Evolutionary conservation across 2,113 vertebrate species (phyloP).

Genomic region (Pipra filicauda): DNA sequence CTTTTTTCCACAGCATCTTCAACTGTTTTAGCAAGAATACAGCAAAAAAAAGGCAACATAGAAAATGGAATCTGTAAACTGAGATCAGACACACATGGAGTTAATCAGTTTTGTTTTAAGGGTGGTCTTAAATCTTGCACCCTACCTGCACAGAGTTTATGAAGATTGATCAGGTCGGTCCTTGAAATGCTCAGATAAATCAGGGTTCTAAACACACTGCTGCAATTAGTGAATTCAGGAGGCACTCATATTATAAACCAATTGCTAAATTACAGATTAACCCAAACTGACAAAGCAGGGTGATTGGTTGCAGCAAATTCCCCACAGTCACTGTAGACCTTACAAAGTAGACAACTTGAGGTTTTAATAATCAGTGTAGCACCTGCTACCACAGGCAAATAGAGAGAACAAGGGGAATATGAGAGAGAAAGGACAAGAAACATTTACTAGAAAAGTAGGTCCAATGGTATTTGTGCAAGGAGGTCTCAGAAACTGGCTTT

Average conservation of each 20-base stretch:
- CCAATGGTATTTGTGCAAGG: neutral
- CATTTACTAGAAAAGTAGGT: neutral
- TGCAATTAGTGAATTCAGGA: neutral
- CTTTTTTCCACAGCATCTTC: neutral
- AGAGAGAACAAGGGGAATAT: neutral
- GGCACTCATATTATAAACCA: neutral
- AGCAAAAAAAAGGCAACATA: neutral
- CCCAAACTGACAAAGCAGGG: neutral
- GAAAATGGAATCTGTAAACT: neutral
- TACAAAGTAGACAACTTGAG: neutral
- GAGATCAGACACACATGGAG: neutral
- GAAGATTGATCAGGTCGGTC: neutral
- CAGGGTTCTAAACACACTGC: neutral
- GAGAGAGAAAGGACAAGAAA: neutral
- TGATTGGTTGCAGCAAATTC: neutral
- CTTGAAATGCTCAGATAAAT: neutral
- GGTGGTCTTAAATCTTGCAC: neutral
- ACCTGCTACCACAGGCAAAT: neutral
- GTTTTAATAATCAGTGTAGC: neutral
- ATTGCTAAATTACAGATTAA: neutral
- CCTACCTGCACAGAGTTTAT: neutral
- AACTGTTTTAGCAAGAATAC: neutral
- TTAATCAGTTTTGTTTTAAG: neutral
- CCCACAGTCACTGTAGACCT: neutral
- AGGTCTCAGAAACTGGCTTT: neutral